Evolutionary conservation across 2,797 vertebrate genomes (phyloP).

Genomic region (Telmatherina bonti): DNA sequence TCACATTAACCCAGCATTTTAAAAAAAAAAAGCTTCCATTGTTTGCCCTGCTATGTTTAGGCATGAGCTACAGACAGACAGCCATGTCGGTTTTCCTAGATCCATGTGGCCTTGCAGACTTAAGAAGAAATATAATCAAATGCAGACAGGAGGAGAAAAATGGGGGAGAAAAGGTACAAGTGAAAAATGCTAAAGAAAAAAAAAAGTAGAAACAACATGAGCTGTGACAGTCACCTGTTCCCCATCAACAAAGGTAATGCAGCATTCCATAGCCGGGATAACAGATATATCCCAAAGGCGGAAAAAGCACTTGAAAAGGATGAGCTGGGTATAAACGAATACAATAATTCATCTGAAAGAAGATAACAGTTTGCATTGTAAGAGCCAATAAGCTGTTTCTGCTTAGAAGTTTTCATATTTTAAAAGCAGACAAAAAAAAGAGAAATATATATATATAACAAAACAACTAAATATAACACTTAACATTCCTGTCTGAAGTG

Average conservation of each 20-base stretch:
- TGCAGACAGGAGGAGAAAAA: neutral
- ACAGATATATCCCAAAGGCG: conserved; percentile 37
- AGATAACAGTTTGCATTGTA: conserved; percentile 43
- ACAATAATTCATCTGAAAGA: conserved; percentile 40
- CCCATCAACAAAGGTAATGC: conserved; percentile 63
- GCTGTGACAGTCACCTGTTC: conserved; percentile 63
- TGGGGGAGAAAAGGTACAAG: neutral
- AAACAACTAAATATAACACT: conserved; percentile 56
- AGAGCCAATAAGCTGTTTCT: conserved; percentile 46
- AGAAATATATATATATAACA: neutral
- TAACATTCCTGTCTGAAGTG: conserved; percentile 44
- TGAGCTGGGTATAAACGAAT: conserved; percentile 17
- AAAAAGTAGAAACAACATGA: conserved; percentile 32
- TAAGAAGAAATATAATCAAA: conserved; percentile 27
- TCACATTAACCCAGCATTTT: conserved; percentile 17
- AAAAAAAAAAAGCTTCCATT: conserved; percentile 13
- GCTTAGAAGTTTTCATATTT: conserved; percentile 49
- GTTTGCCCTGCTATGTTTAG: conserved; percentile 44
- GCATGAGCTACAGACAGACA: conserved; percentile 25
- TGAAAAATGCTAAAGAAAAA: neutral
- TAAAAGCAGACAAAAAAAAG: conserved; percentile 47
- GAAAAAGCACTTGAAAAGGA: conserved; percentile 31
- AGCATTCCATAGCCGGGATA: conserved; percentile 71
- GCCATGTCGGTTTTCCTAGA: conserved; percentile 67
- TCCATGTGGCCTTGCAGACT: conserved; percentile 31